phyloP scores from a whole-genome alignment of 2,113 vertebrate species.

The Fregetta grallaria region DNA sequence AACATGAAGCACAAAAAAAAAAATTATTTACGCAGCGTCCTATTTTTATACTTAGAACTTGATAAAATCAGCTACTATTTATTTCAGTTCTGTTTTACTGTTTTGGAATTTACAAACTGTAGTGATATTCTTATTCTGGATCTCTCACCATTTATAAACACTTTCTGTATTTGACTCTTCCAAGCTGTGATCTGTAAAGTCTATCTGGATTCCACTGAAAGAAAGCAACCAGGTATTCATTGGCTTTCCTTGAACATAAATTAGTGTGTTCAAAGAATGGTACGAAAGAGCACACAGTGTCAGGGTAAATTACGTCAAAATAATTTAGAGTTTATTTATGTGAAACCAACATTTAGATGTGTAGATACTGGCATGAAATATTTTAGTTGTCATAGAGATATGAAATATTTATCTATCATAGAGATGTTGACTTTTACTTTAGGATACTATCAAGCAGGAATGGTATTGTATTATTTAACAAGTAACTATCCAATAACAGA shows the following conservation, averaged over 20 bases:
- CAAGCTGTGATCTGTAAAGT: neutral
- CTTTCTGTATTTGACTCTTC: neutral
- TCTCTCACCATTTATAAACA: neutral
- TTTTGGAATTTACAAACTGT: neutral
- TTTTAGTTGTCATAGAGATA: neutral
- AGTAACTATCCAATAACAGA: neutral
- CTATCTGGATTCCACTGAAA: neutral
- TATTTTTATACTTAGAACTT: neutral
- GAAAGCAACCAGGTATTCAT: rapidly evolving
- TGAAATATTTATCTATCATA: neutral
- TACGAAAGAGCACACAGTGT: neutral
- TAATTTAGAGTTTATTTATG: neutral
- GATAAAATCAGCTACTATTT: neutral
- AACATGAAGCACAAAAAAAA: neutral
- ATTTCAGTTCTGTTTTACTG: neutral
- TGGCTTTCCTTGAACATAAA: neutral
- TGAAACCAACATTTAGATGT: neutral
- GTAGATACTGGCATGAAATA: neutral
- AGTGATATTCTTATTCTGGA: neutral
- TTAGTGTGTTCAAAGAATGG: neutral
- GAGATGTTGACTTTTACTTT: neutral
- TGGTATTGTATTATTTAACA: neutral
- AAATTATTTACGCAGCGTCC: rapidly evolving
- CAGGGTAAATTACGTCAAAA: neutral
- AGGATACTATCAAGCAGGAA: neutral